These are phyloP conservation scores for Sphaeridia pumilis DNA, from an alignment of 2,888 invertebrate species.

Conservation along the genomic window DNA sequence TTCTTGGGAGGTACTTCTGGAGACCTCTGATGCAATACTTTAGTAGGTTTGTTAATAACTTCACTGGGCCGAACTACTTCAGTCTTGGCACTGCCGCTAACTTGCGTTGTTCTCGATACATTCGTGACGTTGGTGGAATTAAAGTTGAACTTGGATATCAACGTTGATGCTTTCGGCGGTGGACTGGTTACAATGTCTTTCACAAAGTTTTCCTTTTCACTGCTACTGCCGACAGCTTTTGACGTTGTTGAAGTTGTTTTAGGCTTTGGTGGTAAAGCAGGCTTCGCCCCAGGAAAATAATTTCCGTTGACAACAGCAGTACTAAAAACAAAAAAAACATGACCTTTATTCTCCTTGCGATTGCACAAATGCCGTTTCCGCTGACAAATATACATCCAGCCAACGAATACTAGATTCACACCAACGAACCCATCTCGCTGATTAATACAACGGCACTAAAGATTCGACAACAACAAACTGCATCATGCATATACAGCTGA, in stretches of 20 bases:
- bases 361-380: background rate
- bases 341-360: background rate
- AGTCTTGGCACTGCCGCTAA: background rate
- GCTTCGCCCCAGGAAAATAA: conserved; percentile 15
- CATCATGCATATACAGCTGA: too few relatives aligned
- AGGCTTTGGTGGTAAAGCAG: conserved; percentile 33
- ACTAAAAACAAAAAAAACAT: background rate
- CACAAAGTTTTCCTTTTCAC: background rate
- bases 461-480: too few relatives aligned
- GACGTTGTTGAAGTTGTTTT: background rate
- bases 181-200: background rate
- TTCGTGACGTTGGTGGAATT: background rate
- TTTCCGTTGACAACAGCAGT: too few relatives aligned
- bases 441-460: too few relatives aligned
- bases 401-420: background rate
- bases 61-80: too few relatives aligned
- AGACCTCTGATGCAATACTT: background rate
- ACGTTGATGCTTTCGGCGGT: background rate
- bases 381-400: background rate
- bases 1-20: too few relatives aligned
- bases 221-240: background rate
- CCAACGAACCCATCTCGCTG: too few relatives aligned
- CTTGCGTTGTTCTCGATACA: background rate
- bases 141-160: background rate
- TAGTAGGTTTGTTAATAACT: background rate